Evolutionary conservation across 2,888 invertebrate genomes (phyloP).

Genomic region (Herminia tarsipennalis): DNA sequence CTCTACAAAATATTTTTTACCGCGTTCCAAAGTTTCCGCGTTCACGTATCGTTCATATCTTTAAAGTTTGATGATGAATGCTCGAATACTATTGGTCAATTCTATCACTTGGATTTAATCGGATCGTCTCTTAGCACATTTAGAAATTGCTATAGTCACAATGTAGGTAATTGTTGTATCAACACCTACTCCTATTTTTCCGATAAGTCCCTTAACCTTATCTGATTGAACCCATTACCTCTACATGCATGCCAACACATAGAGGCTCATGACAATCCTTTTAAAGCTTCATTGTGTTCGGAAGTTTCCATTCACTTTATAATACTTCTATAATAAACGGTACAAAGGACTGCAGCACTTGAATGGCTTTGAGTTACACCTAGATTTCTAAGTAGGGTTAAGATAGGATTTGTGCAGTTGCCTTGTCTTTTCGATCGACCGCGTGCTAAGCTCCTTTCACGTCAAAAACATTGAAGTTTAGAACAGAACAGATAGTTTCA

Average conservation of each 20-base stretch:
- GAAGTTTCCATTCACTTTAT: slow-evolving; percentile 18
- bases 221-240: neutral
- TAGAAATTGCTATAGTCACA: no score
- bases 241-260: slow-evolving; percentile 8
- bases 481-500: no score
- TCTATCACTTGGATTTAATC: no score
- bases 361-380: slow-evolving; percentile 22
- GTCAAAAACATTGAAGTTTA: neutral
- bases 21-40: no score
- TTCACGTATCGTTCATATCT: no score
- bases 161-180: no score
- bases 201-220: slow-evolving; percentile 2
- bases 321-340: slow-evolving; percentile 17
- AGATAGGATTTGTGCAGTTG: slow-evolving; percentile 32
- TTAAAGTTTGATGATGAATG: no score
- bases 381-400: slow-evolving; percentile 34
- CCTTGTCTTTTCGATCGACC: slow-evolving; percentile 15
- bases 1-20: no score
- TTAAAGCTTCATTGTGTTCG: slow-evolving; percentile 17
- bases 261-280: slow-evolving; percentile 21
- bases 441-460: slow-evolving; percentile 9
- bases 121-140: no score
- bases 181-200: neutral
- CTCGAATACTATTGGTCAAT: no score
- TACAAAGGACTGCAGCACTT: slow-evolving; percentile 27